These are phyloP conservation scores for Ophion ventricosus DNA, from an alignment of 2,888 invertebrate genomes.

Conservation along the genomic window DNA sequence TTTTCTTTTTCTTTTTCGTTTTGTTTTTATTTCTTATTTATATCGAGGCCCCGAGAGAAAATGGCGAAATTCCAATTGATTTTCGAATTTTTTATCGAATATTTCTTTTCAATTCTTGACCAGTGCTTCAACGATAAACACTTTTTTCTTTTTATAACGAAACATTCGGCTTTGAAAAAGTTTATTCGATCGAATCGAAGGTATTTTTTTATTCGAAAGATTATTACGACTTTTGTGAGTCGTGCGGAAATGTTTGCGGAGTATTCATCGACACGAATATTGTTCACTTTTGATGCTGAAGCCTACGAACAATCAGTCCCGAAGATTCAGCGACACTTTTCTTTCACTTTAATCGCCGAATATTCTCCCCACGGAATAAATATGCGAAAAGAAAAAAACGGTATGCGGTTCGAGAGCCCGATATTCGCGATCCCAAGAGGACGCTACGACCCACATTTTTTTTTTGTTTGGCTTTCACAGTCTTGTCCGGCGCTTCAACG, in stretches of 20 bases:
- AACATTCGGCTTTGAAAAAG: neutral
- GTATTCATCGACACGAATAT: neutral
- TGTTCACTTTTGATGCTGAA: no score
- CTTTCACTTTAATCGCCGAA: slow-evolving; percentile 19
- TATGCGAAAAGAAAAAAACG: slow-evolving; percentile 8
- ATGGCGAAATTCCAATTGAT: no score
- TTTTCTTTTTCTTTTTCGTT: neutral
- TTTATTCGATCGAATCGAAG: neutral
- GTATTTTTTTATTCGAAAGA: neutral
- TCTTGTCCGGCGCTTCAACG: slow-evolving; percentile 18
- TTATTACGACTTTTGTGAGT: neutral
- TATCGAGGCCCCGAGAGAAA: neutral
- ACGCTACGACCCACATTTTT: slow-evolving; percentile 53
- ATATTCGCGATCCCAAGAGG: slow-evolving; percentile 40
- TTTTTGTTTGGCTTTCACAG: slow-evolving; percentile 56
- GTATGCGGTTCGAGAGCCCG: slow-evolving; percentile 16
- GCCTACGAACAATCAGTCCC: neutral
- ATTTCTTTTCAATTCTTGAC: neutral
- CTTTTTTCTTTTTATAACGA: neutral
- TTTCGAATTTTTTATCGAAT: no score
- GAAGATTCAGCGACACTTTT: neutral
- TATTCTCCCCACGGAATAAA: neutral
- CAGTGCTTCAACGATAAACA: no score
- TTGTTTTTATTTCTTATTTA: neutral
- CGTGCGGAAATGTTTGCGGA: neutral